Base-by-base conservation (phyloP, 2,113 vertebrate species). In the Chunga burmeisteri region DNA sequence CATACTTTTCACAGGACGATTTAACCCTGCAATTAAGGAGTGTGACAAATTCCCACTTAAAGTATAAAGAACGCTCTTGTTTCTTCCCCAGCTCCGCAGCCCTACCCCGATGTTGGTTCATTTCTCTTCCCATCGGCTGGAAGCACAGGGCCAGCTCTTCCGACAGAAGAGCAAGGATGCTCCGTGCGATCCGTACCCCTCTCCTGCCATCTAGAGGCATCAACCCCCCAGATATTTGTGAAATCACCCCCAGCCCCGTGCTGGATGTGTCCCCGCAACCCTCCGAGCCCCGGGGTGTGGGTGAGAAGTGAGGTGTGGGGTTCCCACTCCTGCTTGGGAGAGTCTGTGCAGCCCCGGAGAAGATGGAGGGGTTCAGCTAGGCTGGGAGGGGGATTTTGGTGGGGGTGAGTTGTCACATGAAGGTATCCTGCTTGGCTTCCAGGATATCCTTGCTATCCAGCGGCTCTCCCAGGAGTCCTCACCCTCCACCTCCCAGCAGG, bases 181-280 rank as follows among this genome's bases (percentile, higher is more conserved):
- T 79, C 59, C 1, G 1, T 11, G 59, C 0, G 3, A 70, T 85
- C 38, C 22, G 0, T 9, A 34, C 50, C 29, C 50, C 85, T 65
- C 85, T 81, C 56, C 74, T 92, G 93, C 93, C 85, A 85, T 84
- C 85, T 75, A 65, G 68, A 88, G 93, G 89, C 34, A 70, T 25
- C 62, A 34, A 3, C 26, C 55, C 34, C 5, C 7, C 58, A 61
- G 52, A 38, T 49, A 19, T 4, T 34, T 22, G 42, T 30, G 79
- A 49, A 23, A 38, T 32, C 53, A 8, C 16, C 14, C 0, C 22
- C 2, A 8, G 16, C 22, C 9, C 42, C 0, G 5, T 4, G 18
- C 27, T 50, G 66, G 36, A 36, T 36, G 44, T 7, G 22, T 21
- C 52, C 30, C 17, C 2, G 2, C 30, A 77, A 11, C 25, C 22